phyloP scores from a whole-genome alignment of 2,797 vertebrate genomes.

The Rhynchonycteris naso region DNA sequence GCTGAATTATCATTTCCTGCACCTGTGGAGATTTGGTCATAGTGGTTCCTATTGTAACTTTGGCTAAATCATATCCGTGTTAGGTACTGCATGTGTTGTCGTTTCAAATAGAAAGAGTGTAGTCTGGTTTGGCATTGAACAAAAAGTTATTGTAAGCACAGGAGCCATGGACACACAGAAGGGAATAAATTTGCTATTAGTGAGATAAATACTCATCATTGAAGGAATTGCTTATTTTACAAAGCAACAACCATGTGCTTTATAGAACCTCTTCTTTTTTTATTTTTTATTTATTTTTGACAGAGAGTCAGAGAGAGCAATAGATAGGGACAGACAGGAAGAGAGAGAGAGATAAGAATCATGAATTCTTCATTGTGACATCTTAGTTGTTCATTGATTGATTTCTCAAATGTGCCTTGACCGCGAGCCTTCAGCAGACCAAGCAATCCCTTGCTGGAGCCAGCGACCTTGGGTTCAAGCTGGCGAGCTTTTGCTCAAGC shows the following conservation, averaged over 20 bases:
- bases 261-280: background rate
- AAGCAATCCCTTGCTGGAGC: too few relatives aligned
- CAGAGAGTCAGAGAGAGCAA: too few relatives aligned
- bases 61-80: background rate
- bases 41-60: background rate
- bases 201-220: background rate
- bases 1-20: background rate
- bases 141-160: background rate
- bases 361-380: too few relatives aligned
- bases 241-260: slow-evolving; percentile 10
- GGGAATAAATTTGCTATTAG: background rate
- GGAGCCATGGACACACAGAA: background rate
- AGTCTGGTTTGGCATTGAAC: background rate
- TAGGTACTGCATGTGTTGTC: background rate
- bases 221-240: background rate
- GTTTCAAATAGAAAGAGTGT: background rate
- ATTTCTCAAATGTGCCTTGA: too few relatives aligned
- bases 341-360: too few relatives aligned
- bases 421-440: too few relatives aligned
- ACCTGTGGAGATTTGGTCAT: background rate
- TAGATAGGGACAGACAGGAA: too few relatives aligned
- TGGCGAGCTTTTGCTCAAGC: too few relatives aligned
- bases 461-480: too few relatives aligned
- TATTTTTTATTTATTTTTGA: background rate
- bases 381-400: too few relatives aligned